Evolutionary conservation across 2,113 vertebrate genomes (phyloP).

Genomic region (Dromiciops gliroides): DNA sequence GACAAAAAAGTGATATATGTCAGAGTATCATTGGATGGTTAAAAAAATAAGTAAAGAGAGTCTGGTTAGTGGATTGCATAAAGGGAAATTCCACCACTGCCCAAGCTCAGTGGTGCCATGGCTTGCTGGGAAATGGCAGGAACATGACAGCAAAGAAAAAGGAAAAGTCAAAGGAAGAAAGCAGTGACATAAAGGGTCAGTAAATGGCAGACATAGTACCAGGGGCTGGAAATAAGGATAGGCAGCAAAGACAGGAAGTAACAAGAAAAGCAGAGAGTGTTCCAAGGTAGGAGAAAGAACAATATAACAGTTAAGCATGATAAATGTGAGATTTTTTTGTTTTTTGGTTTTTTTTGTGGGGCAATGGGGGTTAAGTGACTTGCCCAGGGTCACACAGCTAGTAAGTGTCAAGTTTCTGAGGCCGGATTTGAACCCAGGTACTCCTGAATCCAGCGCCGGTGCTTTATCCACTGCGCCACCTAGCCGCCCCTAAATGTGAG

Average conservation of each 20-base stretch:
- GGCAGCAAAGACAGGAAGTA: not conserved
- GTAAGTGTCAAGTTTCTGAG: too few relatives aligned
- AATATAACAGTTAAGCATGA: not conserved
- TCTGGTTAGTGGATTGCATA: not conserved
- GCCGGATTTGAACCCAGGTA: too few relatives aligned
- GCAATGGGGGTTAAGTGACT: too few relatives aligned
- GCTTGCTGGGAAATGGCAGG: not conserved
- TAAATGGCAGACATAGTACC: not conserved
- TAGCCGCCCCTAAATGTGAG: too few relatives aligned
- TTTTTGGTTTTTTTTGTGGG: too few relatives aligned
- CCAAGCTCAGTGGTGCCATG: not conserved
- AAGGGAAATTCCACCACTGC: not conserved
- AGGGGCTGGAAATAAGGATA: not conserved
- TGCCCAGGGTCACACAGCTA: too few relatives aligned
- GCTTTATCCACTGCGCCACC: too few relatives aligned
- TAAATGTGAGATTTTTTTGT: not conserved
- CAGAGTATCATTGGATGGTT: not conserved
- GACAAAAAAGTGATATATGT: not conserved
- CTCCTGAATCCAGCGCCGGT: too few relatives aligned
- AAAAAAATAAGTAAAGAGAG: not conserved
- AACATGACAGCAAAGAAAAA: not conserved
- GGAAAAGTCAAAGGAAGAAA: not conserved
- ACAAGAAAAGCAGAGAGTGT: not conserved
- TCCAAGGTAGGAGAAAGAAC: not conserved
- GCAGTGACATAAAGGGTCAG: not conserved